phyloP scores from a whole-genome alignment of 2,888 invertebrate genomes.

The Lasioglossum villosulum region DNA sequence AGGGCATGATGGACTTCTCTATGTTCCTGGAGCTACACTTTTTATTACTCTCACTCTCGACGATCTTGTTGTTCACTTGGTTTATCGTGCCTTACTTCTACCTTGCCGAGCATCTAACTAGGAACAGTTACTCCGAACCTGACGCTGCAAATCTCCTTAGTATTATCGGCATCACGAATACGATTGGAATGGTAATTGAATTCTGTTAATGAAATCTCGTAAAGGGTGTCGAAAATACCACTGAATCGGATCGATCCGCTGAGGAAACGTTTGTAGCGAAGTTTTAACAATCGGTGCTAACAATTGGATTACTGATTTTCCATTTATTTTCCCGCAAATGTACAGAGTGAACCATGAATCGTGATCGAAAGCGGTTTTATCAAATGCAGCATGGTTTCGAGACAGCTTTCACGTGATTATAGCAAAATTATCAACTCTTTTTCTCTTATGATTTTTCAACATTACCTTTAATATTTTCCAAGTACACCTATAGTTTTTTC shows the following conservation, averaged over 20 bases:
- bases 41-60: constrained; percentile 92
- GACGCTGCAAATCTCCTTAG: constrained; percentile 93
- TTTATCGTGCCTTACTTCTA: constrained; percentile 98
- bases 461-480: too few species aligned
- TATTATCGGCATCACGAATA: constrained; percentile 95
- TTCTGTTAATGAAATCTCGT: background rate
- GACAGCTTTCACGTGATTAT: too few species aligned
- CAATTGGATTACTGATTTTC: background rate
- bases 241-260: background rate
- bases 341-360: too few species aligned
- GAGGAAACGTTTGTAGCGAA: background rate
- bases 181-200: constrained; percentile 93
- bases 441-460: too few species aligned
- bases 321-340: background rate
- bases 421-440: too few species aligned
- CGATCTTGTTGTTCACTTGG: constrained; percentile 95
- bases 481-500: too few species aligned
- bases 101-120: constrained; percentile 93
- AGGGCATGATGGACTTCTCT: constrained; percentile 92
- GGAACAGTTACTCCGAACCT: constrained; percentile 89
- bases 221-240: background rate
- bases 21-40: constrained; percentile 92
- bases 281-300: background rate
- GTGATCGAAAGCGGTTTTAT: too few species aligned
- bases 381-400: too few species aligned